Evolutionary conservation across 2,888 invertebrate species (phyloP).

Genomic region (Oconnorella tubifera): DNA sequence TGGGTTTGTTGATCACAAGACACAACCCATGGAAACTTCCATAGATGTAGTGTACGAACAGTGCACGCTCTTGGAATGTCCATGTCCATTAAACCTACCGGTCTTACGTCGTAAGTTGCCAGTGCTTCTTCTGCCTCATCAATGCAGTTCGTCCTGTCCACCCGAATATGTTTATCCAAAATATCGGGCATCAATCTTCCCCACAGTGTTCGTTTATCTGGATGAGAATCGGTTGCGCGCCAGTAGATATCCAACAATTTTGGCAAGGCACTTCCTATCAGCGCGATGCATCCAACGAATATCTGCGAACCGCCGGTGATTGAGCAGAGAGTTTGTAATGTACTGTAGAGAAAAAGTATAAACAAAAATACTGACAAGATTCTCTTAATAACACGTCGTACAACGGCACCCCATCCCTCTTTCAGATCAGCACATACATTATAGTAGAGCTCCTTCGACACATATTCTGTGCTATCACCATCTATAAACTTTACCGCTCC

Average conservation of each 20-base stretch:
- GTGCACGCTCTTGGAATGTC: constrained; percentile 31
- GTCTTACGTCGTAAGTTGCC: constrained; percentile 39
- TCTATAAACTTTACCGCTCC: constrained; percentile 40
- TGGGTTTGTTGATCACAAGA: constrained; percentile 38
- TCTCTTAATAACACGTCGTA: constrained; percentile 26
- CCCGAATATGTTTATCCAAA: constrained; percentile 36
- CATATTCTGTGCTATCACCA: constrained; percentile 38
- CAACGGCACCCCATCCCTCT: constrained; percentile 32
- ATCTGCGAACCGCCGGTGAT: constrained; percentile 27
- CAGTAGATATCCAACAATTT: constrained; percentile 28
- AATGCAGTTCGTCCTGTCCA: constrained; percentile 31
- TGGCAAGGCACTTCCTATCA: constrained; percentile 26
- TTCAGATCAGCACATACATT: constrained; percentile 36
- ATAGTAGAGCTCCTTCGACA: constrained; percentile 39
- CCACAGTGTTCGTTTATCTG: constrained; percentile 27
- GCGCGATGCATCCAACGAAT: constrained; percentile 18
- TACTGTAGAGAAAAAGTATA: constrained; percentile 29
- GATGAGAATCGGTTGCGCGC: not conserved
- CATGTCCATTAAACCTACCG: constrained; percentile 36
- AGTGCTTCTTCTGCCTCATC: constrained; percentile 33
- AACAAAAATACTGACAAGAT: constrained; percentile 26
- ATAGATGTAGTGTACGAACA: constrained; percentile 30
- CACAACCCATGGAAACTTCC: constrained; percentile 39
- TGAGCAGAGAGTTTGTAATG: constrained; percentile 25
- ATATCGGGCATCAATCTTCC: constrained; percentile 37